Base-by-base conservation (phyloP, 2,888 invertebrate genomes). In the Drosophila fulvimacula region DNA sequence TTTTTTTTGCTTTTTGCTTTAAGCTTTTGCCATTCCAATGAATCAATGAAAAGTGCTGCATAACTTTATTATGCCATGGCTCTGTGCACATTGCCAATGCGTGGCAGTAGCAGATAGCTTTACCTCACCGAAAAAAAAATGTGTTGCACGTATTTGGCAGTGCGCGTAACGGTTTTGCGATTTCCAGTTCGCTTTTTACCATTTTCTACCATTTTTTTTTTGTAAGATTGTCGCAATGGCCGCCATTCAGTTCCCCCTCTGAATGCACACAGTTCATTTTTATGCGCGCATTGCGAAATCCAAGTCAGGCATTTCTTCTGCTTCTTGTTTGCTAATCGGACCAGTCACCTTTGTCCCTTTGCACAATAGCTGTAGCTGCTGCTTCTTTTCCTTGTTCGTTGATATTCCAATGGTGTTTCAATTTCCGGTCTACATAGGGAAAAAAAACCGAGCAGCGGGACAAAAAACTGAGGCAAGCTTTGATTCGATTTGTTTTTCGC, bases 31-130 rank as follows among this genome's bases (percentile, higher is more conserved):
- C 62, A 58, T 69, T 58, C 52, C 65, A 72, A 69, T 75, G 80
- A 88, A 89, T 83, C 83, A 87, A 89, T 87, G 83, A 51, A 73
- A 69, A 79, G 44, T 53, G 73, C 64, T 71, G 78, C 84, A 89
- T 89, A 89, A 87, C 89, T 83, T 73, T 81, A 72, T 88, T 83
- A 72, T 41, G 4, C 19, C 34, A 17, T 11, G 24, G 15, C 17
- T 48, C 21, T 30, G 17, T 32, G 46, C 46, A 39, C 39, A 13
- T 4, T 39, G 46, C 10, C 46, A 48, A 30, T 48, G 46, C 27
- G 27, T 46, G 52, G 27, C 52, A 17, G 3, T 10, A n/a, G 38
- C 38, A 77, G 78, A 62, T 77, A 72, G 48, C 60, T 44, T 5
- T 2, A 2, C n/a, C 15, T 11, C 7, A 9, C 39, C 39, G 11